Percentiles rank a stretch among this genome's conserved stretches.
phyloP scores from a whole-genome alignment of 2,113 vertebrate genomes.

The Sula dactylatra region DNA sequence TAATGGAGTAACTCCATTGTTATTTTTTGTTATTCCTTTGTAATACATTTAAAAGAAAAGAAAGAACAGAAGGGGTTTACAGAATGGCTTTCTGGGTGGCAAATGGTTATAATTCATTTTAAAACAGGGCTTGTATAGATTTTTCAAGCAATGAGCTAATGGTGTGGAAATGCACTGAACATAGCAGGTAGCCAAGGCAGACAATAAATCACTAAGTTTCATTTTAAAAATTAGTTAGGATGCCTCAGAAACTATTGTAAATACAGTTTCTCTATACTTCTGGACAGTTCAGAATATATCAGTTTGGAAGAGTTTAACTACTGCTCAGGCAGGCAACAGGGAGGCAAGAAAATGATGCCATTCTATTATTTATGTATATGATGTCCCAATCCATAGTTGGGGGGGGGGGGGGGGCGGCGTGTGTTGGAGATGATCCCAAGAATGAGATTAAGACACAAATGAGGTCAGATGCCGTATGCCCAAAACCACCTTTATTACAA shows the following conservation, averaged over 20 bases:
- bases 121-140: not conserved
- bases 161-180: not conserved
- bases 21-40: not conserved
- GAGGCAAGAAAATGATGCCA: not conserved
- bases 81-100: not conserved
- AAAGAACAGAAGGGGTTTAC: not conserved
- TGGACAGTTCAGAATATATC: not conserved
- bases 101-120: not conserved
- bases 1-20: not conserved
- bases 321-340: not conserved
- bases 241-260: not conserved
- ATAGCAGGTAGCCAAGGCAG: not conserved
- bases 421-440: too few relatives aligned
- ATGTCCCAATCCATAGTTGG: too few relatives aligned
- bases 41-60: not conserved
- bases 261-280: not conserved
- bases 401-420: too few relatives aligned
- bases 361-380: not conserved
- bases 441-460: too few relatives aligned
- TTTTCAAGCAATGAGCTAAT: not conserved
- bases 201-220: not conserved
- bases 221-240: not conserved
- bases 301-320: not conserved
- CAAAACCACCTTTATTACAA: too few relatives aligned
- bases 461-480: too few relatives aligned